Conservation (phyloP, 1,140 invertebrate species). For the Wasmannia auropunctata region DNA sequence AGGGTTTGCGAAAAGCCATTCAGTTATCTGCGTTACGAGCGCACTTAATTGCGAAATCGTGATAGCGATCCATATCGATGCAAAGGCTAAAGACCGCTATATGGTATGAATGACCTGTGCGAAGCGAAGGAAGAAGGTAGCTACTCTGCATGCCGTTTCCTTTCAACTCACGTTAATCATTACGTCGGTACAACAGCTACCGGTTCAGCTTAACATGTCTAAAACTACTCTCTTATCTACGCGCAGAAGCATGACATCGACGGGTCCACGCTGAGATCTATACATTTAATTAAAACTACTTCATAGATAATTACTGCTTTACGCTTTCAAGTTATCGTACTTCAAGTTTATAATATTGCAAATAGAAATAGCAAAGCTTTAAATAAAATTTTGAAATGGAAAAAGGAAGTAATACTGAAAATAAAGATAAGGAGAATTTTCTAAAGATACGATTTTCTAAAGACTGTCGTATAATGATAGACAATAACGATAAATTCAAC, state of each 20-base stretch:
- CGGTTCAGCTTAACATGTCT: background rate
- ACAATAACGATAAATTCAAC: background rate
- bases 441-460: background rate
- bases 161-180: conserved; percentile 23
- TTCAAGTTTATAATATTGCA: background rate
- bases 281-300: conserved; percentile 1
- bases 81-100: conserved; percentile 11
- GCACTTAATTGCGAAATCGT: conserved; percentile 32
- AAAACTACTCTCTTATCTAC: background rate
- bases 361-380: background rate
- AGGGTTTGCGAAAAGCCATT: conserved; percentile 48
- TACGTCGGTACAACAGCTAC: background rate
- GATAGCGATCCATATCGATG: conserved; percentile 34
- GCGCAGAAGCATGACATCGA: background rate
- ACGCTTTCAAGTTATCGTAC: background rate
- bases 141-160: conserved; percentile 8
- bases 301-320: background rate
- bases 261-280: background rate
- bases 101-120: conserved; percentile 41
- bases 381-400: background rate
- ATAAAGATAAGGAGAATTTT: background rate
- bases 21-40: conserved; percentile 10
- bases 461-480: background rate
- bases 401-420: background rate
- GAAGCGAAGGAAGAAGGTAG: background rate